Conservation (phyloP, 2,113 vertebrate genomes). For the Ancistrus triradiatus region DNA sequence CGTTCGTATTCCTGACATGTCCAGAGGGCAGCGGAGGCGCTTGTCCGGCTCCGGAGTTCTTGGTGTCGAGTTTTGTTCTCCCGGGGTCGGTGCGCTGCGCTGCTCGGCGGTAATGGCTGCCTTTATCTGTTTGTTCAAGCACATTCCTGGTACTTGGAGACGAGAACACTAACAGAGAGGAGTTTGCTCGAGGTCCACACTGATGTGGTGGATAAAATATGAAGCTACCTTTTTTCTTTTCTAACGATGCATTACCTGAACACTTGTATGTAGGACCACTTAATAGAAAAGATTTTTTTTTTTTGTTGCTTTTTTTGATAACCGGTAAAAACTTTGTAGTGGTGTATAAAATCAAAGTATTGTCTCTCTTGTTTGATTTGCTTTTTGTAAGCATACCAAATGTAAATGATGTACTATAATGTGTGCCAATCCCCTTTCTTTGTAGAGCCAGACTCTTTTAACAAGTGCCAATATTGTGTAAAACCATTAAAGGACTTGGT, state of each 20-base stretch:
- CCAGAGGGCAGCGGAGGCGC: neutral
- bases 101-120: constrained; percentile 55
- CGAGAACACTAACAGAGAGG: constrained; percentile 50
- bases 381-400: constrained; percentile 64
- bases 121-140: constrained; percentile 55
- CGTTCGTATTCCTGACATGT: constrained; percentile 15
- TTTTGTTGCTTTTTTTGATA: constrained; percentile 50
- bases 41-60: constrained; percentile 37
- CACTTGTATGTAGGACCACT: constrained; percentile 69
- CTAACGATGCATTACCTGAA: constrained; percentile 64
- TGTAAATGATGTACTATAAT: constrained; percentile 77
- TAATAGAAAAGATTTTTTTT: constrained; percentile 58
- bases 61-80: constrained; percentile 44
- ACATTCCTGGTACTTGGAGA: constrained; percentile 58
- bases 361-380: constrained; percentile 49
- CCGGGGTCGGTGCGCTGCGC: constrained; percentile 61
- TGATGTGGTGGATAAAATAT: constrained; percentile 56
- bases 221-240: constrained; percentile 59
- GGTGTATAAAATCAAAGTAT: constrained; percentile 70
- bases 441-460: constrained; percentile 70
- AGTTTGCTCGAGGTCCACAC: constrained; percentile 58
- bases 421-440: constrained; percentile 75
- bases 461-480: constrained; percentile 76
- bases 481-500: constrained; percentile 62
- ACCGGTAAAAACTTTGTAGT: constrained; percentile 58